These are phyloP conservation scores for Passer montanus DNA, from an alignment of 2,113 vertebrate species.

Conservation along the genomic window DNA sequence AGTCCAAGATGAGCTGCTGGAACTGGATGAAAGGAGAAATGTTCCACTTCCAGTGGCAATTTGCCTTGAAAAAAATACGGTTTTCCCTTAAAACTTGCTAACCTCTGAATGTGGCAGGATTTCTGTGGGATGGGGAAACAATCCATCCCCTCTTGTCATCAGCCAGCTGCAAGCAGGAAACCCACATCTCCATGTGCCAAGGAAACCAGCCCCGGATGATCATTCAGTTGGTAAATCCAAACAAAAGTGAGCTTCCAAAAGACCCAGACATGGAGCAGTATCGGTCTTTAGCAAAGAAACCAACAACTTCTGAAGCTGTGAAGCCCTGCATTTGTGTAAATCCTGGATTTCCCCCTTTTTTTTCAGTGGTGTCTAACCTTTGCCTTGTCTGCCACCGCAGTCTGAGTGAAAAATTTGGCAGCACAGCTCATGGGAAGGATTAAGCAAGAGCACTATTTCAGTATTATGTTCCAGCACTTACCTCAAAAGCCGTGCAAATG, in stretches of 20 bases:
- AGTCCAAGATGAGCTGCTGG: background rate
- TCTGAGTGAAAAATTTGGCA: background rate
- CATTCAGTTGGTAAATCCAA: background rate
- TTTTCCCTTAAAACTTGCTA: background rate
- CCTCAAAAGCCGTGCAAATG: conserved; percentile 22
- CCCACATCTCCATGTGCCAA: background rate
- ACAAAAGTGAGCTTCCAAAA: background rate
- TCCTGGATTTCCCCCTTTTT: background rate
- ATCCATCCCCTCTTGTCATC: background rate
- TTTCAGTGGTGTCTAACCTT: background rate
- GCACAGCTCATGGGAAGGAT: background rate
- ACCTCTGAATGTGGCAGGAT: background rate
- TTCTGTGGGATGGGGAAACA: background rate
- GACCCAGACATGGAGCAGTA: background rate
- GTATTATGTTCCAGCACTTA: conserved; percentile 29
- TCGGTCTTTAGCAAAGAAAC: background rate
- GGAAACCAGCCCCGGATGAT: background rate
- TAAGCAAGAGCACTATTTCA: conserved; percentile 26
- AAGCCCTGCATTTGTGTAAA: background rate
- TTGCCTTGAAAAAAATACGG: background rate
- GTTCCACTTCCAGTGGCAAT: background rate
- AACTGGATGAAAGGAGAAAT: background rate
- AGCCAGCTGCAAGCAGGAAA: background rate
- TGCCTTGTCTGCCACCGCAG: background rate
- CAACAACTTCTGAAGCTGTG: background rate